These are phyloP conservation scores for Meandrusa payeni DNA, from an alignment of 2,888 invertebrate species.

Conservation along the genomic window DNA sequence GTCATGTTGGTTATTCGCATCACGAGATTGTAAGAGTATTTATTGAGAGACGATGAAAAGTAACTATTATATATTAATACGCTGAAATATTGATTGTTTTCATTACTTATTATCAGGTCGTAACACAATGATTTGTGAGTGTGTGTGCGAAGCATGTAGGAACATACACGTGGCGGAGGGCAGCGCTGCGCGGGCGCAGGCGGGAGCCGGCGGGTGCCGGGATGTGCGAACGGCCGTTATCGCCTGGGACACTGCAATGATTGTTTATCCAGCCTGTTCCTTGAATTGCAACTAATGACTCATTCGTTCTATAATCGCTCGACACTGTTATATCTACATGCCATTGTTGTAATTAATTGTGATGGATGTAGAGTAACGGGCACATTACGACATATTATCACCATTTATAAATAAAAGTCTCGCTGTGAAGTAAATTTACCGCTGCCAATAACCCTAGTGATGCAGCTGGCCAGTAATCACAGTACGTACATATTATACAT, in stretches of 20 bases:
- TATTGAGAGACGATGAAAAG: too few relatives aligned
- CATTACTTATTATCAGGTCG: not conserved
- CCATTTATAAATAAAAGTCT: slow-evolving; percentile 10
- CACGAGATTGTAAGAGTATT: too few relatives aligned
- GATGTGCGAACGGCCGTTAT: slow-evolving; percentile 78
- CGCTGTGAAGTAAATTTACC: too few relatives aligned
- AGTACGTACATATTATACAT: too few relatives aligned
- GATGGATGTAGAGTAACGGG: slow-evolving; percentile 9
- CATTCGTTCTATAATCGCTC: slow-evolving; percentile 63
- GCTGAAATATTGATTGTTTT: too few relatives aligned
- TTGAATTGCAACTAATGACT: slow-evolving; percentile 78
- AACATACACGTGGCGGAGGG: slow-evolving; percentile 42
- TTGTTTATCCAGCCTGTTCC: slow-evolving; percentile 78
- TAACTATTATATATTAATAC: too few relatives aligned
- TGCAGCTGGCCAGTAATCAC: too few relatives aligned
- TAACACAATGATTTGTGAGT: not conserved
- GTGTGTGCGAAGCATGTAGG: slow-evolving; percentile 13
- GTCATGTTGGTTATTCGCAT: too few relatives aligned
- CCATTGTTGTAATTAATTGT: slow-evolving; percentile 29
- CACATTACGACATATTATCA: slow-evolving; percentile 2
- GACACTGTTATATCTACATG: slow-evolving; percentile 37
- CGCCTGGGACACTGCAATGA: slow-evolving; percentile 75
- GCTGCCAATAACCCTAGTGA: too few relatives aligned
- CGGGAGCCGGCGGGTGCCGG: slow-evolving; percentile 54
- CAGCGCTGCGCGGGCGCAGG: slow-evolving; percentile 37